These are phyloP conservation scores for Latrodectus elegans DNA, from an alignment of 2,888 invertebrate species.

Conservation along the genomic window DNA sequence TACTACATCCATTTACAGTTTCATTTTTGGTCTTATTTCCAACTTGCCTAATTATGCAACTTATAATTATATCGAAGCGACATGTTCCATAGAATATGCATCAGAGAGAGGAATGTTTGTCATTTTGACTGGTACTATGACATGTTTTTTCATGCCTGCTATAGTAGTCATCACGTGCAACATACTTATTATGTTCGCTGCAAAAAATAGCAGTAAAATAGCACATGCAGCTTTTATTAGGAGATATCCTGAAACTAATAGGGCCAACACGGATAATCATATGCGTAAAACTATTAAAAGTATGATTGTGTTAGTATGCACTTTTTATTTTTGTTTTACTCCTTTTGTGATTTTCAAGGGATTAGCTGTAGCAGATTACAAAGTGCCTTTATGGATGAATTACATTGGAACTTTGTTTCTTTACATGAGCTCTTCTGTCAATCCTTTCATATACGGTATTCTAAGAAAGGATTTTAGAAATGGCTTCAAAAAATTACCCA, in stretches of 20 bases:
- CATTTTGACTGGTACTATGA: neutral
- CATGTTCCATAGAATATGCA: slow-evolving; percentile 37
- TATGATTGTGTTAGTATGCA: slow-evolving; percentile 73
- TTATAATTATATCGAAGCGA: slow-evolving; percentile 50
- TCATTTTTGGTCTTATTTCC: neutral
- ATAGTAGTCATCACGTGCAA: slow-evolving; percentile 26
- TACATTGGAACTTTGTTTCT: slow-evolving; percentile 73
- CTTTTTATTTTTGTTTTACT: slow-evolving; percentile 74
- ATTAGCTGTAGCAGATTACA: slow-evolving; percentile 25
- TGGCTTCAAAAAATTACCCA: slow-evolving; percentile 43
- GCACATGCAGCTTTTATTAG: neutral
- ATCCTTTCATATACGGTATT: slow-evolving; percentile 74
- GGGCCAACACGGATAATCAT: neutral
- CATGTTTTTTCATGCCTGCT: slow-evolving; percentile 26
- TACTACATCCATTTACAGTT: neutral
- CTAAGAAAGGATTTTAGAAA: slow-evolving; percentile 56
- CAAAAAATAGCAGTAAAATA: slow-evolving; percentile 19
- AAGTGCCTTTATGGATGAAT: slow-evolving; percentile 73
- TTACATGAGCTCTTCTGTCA: slow-evolving; percentile 73
- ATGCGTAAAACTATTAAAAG: slow-evolving; percentile 54
- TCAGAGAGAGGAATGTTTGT: neutral
- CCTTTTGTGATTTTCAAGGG: slow-evolving; percentile 75
- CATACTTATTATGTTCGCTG: slow-evolving; percentile 21
- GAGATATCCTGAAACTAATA: neutral
- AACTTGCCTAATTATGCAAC: slow-evolving; percentile 19